A percentile compares a stretch with the other conserved stretches of the same genome.
phyloP scores from a whole-genome alignment of 2,113 vertebrate species.

The Anarrhichthys ocellatus region DNA sequence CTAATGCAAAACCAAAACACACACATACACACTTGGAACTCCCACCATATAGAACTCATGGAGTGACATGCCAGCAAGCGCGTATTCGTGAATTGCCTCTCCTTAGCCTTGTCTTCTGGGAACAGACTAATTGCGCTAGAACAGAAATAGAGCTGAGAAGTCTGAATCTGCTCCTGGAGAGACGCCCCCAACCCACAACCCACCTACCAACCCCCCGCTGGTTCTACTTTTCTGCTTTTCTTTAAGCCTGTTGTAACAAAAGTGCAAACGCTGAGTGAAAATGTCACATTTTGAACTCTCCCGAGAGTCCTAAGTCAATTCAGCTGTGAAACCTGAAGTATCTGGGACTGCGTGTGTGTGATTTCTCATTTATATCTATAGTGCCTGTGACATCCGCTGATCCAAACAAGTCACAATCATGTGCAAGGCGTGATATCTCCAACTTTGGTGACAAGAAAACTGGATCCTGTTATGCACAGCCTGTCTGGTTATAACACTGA shows the following conservation, averaged over 20 bases:
- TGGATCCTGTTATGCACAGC: slow-evolving; percentile 38
- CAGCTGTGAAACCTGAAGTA: slow-evolving; percentile 78
- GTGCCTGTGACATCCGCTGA: slow-evolving; percentile 66
- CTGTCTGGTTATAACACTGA: slow-evolving; percentile 70
- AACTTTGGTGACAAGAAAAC: slow-evolving; percentile 62
- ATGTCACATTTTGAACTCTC: slow-evolving; percentile 83
- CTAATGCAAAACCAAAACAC: slow-evolving; percentile 52
- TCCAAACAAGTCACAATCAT: slow-evolving; percentile 66
- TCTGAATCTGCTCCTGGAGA: slow-evolving; percentile 76
- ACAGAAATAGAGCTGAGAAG: slow-evolving; percentile 83
- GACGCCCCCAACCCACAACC: slow-evolving; percentile 76
- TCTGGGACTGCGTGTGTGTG: slow-evolving; percentile 62
- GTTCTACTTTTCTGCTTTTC: slow-evolving; percentile 78
- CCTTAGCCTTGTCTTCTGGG: slow-evolving; percentile 80
- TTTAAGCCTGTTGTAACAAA: slow-evolving; percentile 81
- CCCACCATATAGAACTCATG: slow-evolving; percentile 49
- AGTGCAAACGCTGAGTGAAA: slow-evolving; percentile 81
- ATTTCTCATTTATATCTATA: slow-evolving; percentile 75
- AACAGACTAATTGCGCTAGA: slow-evolving; percentile 81
- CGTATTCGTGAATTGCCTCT: slow-evolving; percentile 71
- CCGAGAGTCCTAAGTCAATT: slow-evolving; percentile 83
- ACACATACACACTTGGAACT: slow-evolving; percentile 44
- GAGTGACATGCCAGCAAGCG: slow-evolving; percentile 67
- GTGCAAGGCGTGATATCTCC: slow-evolving; percentile 68
- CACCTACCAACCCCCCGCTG: slow-evolving; percentile 77